Base-by-base conservation (phyloP, 2,797 vertebrate species). In the Taeniopygia guttata region DNA sequence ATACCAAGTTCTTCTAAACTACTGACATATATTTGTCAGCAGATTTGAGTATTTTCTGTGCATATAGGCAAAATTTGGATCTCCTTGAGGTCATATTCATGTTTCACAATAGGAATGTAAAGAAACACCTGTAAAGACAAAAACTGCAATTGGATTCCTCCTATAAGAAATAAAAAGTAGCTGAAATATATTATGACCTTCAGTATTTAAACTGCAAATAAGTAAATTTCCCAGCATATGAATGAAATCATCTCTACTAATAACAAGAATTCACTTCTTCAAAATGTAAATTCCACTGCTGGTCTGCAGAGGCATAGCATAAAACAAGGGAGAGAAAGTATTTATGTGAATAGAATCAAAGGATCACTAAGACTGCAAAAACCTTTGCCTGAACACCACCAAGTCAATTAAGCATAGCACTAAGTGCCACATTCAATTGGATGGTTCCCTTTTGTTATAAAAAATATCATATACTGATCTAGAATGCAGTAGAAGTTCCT, bases 21-120 rank as follows among this genome's bases (percentile, higher is more conserved):
- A 84, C 69, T 75, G 48, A 72, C 19, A 14, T 60, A 6, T 63
- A 72, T 78, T 87, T 93, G 58, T 94, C 90, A 96, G 89, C 87
- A 87, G 46, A 92, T 84, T 87, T 62, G 60, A 83, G 56, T 58
- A 75, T 70, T 95, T 96, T 83, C 60, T 85, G 68, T 78, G 54
- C 22, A 59, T 60, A 78, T 34, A 87, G 77, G 77, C 63, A 92
- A 93, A 90, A 89, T 74, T 49, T 79, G 29, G 13, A 59, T 80
- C 49, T 85, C 62, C 40, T 92, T 74, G 26, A 87, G 66, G 66
- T 89, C 68, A 75, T 73, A 86, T 12, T 86, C 69, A 90, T 4
- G 1, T 89, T 92, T 87, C 54, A 48, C 40, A 80, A 62, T 23
- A 58, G 4, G 16, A 42, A 62, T 72, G 60, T 89, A 27, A 62